Conservation (phyloP, 2,797 vertebrate species). For the Halcyon chelicuti region DNA sequence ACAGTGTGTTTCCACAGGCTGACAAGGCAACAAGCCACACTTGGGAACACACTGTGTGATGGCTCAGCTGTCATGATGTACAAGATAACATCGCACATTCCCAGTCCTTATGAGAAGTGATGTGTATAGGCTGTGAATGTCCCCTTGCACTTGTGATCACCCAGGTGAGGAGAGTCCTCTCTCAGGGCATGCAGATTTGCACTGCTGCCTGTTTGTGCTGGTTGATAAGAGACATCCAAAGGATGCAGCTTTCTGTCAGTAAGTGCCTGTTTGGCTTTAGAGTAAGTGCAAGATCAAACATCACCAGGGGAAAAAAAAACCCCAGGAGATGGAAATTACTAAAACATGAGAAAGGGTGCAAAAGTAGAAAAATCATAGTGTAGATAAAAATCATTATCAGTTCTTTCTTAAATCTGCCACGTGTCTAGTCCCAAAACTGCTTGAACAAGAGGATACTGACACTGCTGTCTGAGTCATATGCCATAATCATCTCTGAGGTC, state of each 20-base stretch:
- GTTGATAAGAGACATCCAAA: background rate
- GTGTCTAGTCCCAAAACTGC: background rate
- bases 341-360: background rate
- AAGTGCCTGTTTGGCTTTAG: background rate
- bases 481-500: background rate
- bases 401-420: background rate
- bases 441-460: background rate
- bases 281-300: background rate
- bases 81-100: background rate
- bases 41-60: rapidly evolving
- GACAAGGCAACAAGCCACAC: background rate
- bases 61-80: background rate
- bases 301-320: background rate
- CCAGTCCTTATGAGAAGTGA: background rate
- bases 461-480: background rate
- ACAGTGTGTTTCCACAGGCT: background rate
- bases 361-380: background rate
- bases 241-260: background rate
- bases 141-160: background rate
- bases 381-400: background rate
- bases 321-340: background rate
- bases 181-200: background rate
- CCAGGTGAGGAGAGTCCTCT: background rate
- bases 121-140: background rate
- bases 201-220: background rate